Conservation (phyloP, 2,797 vertebrate genomes). For the Falco biarmicus region DNA sequence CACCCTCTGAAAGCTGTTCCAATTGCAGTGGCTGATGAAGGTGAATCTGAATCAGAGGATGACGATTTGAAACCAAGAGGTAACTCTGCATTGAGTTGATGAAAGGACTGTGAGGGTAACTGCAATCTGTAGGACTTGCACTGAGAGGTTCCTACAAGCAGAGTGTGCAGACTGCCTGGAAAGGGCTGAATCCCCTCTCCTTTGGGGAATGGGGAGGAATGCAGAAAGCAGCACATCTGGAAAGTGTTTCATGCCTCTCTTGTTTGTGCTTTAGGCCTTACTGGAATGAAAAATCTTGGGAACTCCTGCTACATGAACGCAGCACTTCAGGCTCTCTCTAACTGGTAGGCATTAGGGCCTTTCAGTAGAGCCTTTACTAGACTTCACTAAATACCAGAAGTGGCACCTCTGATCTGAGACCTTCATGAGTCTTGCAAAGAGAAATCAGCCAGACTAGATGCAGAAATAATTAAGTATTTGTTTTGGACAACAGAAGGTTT, state of each 20-base stretch:
- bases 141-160: not conserved
- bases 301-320: conserved; percentile 99
- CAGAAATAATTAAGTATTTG: not conserved
- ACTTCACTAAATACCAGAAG: not conserved
- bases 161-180: not conserved
- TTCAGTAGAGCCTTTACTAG: not conserved
- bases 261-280: conserved; percentile 85
- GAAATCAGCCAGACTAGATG: not conserved
- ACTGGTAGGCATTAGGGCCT: conserved; percentile 85
- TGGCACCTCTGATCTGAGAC: not conserved
- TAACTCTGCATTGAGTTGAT: conserved; percentile 39
- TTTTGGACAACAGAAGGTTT: not conserved
- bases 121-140: not conserved
- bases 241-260: not conserved
- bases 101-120: not conserved
- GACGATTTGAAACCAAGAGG: conserved; percentile 98
- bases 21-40: conserved; percentile 95
- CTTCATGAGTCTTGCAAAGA: not conserved
- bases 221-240: not conserved
- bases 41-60: conserved; percentile 95
- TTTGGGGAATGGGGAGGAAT: not conserved
- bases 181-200: not conserved
- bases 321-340: conserved; percentile 95
- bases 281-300: conserved; percentile 99
- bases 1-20: conserved; percentile 91